These are phyloP conservation scores for Lysiphlebus fabarum DNA, from an alignment of 1,140 invertebrate species.

Conservation along the genomic window DNA sequence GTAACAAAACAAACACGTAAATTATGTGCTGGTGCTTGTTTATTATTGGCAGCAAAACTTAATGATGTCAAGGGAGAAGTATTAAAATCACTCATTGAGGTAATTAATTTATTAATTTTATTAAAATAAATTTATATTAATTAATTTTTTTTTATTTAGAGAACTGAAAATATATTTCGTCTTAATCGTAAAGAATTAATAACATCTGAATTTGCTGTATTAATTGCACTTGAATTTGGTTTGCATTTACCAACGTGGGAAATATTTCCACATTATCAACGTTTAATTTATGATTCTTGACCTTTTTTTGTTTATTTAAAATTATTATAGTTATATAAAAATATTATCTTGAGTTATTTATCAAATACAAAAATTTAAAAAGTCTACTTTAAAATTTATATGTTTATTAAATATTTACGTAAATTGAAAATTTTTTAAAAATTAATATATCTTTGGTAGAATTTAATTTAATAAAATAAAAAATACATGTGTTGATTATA, in stretches of 20 bases:
- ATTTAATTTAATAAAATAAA: too few species aligned
- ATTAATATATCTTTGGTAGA: too few species aligned
- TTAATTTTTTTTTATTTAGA: conserved; percentile 55
- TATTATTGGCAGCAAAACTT: conserved; percentile 90
- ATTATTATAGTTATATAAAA: too few species aligned
- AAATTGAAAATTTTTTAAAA: too few species aligned
- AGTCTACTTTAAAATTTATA: too few species aligned
- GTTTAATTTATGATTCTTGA: conserved; percentile 86
- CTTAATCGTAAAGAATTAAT: conserved; percentile 89
- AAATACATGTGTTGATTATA: too few species aligned
- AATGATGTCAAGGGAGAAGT: conserved; percentile 93
- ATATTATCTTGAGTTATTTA: too few species aligned
- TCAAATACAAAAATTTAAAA: too few species aligned
- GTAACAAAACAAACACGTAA: conserved; percentile 96
- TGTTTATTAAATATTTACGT: too few species aligned
- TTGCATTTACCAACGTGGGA: conserved; percentile 88
- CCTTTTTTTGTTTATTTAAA: conserved; percentile 29
- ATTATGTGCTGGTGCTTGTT: conserved; percentile 89
- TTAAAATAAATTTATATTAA: background rate
- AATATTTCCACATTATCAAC: conserved; percentile 91
- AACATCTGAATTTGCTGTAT: conserved; percentile 87
- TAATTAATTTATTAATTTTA: conserved; percentile 42
- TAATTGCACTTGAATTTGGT: conserved; percentile 92
- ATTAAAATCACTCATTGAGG: conserved; percentile 83
- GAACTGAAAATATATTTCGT: conserved; percentile 85